phyloP scores from a whole-genome alignment of 1,140 invertebrate species.

The Bombyx mori region ASM3026992v2 NC_085119.1:9571001-9571500 shows the following conservation, averaged over 20 bases:
- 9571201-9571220: background rate
- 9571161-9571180: no score
- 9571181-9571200: no score
- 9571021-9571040: no score
- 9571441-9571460: slow-evolving; percentile 50
- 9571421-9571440: slow-evolving; percentile 53
- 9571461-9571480: slow-evolving; percentile 18
- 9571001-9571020: no score
- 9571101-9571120: no score
- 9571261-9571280: background rate
- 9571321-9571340: background rate
- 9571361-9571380: slow-evolving; percentile 28
- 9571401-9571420: slow-evolving; percentile 57
- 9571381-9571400: slow-evolving; percentile 46
- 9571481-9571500: slow-evolving; percentile 28
- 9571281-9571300: background rate
- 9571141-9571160: no score
- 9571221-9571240: background rate
- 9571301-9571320: background rate
- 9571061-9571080: no score
- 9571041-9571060: no score
- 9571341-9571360: background rate
- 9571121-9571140: no score
- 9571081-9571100: no score
- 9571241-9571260: background rate